Conservation (phyloP, 2,797 vertebrate species). For the Triplophysa bombifrons region DNA sequence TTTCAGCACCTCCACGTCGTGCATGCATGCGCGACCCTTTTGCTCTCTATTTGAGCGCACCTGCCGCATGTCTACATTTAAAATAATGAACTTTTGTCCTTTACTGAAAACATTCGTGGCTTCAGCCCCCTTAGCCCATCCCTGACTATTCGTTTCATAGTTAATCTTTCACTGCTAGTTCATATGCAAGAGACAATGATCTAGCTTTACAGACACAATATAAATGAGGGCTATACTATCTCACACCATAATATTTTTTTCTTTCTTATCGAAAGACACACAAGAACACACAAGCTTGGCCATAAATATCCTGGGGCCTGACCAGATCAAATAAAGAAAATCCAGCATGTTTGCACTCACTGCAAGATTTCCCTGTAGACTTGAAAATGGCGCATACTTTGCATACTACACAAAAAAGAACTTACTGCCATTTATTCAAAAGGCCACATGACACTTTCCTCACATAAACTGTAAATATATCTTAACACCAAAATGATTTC, state of each 20-base stretch:
- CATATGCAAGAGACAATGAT: background rate
- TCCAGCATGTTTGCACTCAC: conserved; percentile 42
- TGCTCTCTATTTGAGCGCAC: too few species aligned
- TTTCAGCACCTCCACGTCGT: too few species aligned
- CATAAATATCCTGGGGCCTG: conserved; percentile 21
- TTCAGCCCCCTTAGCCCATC: too few species aligned
- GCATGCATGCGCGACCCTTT: too few species aligned
- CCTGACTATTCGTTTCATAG: background rate
- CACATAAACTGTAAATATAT: background rate
- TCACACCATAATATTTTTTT: background rate
- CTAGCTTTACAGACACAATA: conserved; percentile 17
- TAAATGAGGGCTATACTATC: background rate
- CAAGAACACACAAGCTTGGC: conserved; percentile 11
- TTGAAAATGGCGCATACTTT: background rate
- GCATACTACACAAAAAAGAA: background rate
- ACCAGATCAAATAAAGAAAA: background rate
- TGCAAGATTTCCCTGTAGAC: background rate
- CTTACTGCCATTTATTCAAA: background rate
- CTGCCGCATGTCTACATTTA: too few species aligned
- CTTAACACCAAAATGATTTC: too few species aligned
- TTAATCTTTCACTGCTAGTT: background rate
- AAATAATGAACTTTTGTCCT: too few species aligned
- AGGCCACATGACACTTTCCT: background rate
- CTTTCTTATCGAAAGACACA: background rate
- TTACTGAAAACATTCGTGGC: too few species aligned